Evolutionary conservation across 2,888 invertebrate genomes (phyloP).

Genomic region (Busseola fusca): DNA sequence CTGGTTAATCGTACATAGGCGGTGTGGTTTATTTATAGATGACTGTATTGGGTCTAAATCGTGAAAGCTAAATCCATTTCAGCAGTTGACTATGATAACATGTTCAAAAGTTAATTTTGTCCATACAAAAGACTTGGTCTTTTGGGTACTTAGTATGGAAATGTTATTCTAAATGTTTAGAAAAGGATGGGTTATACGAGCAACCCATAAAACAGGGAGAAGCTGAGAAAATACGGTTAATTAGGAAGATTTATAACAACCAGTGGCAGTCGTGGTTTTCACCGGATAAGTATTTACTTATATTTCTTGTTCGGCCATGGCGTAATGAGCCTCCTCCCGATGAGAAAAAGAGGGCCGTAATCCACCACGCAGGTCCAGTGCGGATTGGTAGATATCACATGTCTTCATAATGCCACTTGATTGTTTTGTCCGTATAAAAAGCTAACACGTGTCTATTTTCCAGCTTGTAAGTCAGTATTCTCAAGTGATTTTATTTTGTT

Average conservation of each 20-base stretch:
- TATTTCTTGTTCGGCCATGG: neutral
- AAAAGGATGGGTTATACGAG: constrained; percentile 26
- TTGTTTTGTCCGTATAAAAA: constrained; percentile 24
- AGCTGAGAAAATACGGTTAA: constrained; percentile 31
- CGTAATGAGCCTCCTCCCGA: neutral
- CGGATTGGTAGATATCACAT: neutral
- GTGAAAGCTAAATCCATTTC: neutral
- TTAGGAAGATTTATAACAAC: constrained; percentile 44
- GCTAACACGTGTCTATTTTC: constrained; percentile 35
- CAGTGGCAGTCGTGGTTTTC: constrained; percentile 21
- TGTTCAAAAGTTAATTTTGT: neutral
- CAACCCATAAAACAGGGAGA: constrained; percentile 28
- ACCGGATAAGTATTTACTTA: constrained; percentile 2
- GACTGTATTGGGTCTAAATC: neutral
- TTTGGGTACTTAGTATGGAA: neutral
- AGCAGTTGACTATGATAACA: neutral
- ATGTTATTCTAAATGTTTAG: neutral
- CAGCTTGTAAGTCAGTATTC: constrained; percentile 9
- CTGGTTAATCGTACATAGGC: neutral
- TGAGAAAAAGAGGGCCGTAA: neutral
- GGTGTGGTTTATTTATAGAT: constrained; percentile 8
- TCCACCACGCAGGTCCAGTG: neutral
- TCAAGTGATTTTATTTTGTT: neutral
- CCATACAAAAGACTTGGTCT: neutral
- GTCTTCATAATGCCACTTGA: constrained; percentile 17